phyloP scores from a whole-genome alignment of 2,888 invertebrate species.

The Amblyjoppa fuscipennis region DNA sequence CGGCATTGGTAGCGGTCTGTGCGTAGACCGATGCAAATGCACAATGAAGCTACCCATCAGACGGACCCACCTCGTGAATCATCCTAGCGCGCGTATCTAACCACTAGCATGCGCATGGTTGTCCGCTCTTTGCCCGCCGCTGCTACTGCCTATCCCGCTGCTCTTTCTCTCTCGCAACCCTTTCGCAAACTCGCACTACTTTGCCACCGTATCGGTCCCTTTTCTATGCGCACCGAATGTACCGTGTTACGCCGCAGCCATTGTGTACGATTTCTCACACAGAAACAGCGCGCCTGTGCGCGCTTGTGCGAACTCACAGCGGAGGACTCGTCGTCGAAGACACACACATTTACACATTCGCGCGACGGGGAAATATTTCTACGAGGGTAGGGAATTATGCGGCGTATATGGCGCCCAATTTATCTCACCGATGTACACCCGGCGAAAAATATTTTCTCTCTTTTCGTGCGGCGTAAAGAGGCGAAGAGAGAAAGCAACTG shows the following conservation, averaged over 20 bases:
- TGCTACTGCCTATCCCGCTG: slow-evolving; percentile 19
- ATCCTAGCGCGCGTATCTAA: slow-evolving; percentile 61
- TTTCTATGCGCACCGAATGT: slow-evolving; percentile 42
- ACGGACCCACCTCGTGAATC: slow-evolving; percentile 67
- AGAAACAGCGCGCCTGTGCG: slow-evolving; percentile 32
- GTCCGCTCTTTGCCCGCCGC: slow-evolving; percentile 28
- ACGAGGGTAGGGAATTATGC: slow-evolving; percentile 61
- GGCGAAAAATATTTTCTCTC: neutral
- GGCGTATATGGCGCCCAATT: slow-evolving; percentile 60
- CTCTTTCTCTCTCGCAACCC: slow-evolving; percentile 50
- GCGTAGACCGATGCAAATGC: slow-evolving; percentile 66
- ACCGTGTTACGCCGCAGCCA: slow-evolving; percentile 1
- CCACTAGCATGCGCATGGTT: slow-evolving; percentile 30
- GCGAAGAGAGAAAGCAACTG: neutral
- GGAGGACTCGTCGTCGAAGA: too few species aligned
- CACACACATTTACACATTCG: slow-evolving; percentile 26
- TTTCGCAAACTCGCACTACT: slow-evolving; percentile 57
- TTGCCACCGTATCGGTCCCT: slow-evolving; percentile 44
- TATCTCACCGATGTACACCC: slow-evolving; percentile 52
- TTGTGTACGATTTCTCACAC: slow-evolving; percentile 1
- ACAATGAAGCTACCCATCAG: slow-evolving; percentile 71
- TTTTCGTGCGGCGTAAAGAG: neutral
- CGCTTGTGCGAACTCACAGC: neutral
- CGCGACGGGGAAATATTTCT: slow-evolving; percentile 34
- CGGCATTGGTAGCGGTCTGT: slow-evolving; percentile 37